Base-by-base conservation (phyloP, 2,888 invertebrate genomes). In the Tanaodytes sp. region DNA sequence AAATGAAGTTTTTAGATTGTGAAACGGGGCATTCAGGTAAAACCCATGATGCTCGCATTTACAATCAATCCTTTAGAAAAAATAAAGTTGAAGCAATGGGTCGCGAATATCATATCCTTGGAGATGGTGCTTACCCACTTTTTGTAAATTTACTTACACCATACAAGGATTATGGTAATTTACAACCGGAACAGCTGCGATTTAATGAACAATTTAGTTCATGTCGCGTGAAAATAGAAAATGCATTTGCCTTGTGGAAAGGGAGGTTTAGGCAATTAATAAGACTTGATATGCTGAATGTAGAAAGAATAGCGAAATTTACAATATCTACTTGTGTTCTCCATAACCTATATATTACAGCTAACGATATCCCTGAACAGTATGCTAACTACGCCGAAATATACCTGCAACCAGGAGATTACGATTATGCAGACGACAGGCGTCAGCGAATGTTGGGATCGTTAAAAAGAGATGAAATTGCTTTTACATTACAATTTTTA, bases 1-100 rank as follows among this genome's bases (percentile, higher is more conserved):
- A 43, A 43, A 14, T 12, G 20, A 43, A 12, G 11, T 46, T 46
- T 46, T 23, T 46, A 9, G 46, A 46, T 15, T 46, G 46, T 31
- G 9, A 16, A 9, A 31, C 46, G 11, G 46, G 46, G 12, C 5
- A 12, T 18, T 46, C 46, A 3, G 46, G 46, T 2, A 46, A 15
- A 30, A 46, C 14, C 3, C 30, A 46, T 15, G 46, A 31, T 46
- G 46, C 46, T 6, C 30, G 46, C 2, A 31, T 46, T 15, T 46
- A 46, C 16, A 11, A 46, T 4, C 2, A 15, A 15, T 46, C 46
- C 2, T 46, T 46, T 30, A 27, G 14, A 15, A 46, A 46, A 30
- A 15, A 12, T 9, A 46, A 31, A 23, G 18, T 46, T 16, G 31
- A 46, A 2, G 31, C 30, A 46, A 46, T 46, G 46, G 46, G 46